These are phyloP conservation scores for Tor tambroides DNA, from an alignment of 2,113 vertebrate genomes.

Conservation along the genomic window DNA sequence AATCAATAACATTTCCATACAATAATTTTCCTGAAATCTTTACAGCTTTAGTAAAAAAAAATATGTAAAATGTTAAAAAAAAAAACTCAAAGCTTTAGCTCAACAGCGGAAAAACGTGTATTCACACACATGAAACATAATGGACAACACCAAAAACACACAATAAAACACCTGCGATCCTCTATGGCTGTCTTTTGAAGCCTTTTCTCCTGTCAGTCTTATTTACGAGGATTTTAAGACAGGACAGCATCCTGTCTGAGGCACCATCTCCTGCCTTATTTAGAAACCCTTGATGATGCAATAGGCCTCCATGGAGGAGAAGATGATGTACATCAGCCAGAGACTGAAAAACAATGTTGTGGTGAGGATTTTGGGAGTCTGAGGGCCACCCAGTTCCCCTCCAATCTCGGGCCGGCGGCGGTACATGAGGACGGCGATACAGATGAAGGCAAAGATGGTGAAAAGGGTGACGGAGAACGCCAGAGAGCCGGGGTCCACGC, in stretches of 20 bases:
- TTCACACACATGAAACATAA: conserved; percentile 10
- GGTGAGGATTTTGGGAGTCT: conserved; percentile 89
- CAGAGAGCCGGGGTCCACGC: conserved; percentile 88
- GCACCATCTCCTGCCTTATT: conserved; percentile 65
- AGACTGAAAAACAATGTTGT: conserved; percentile 90
- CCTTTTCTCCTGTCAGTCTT: neutral
- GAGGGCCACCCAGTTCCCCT: conserved; percentile 94
- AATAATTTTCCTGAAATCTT: neutral
- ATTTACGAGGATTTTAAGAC: neutral
- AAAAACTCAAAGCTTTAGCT: neutral
- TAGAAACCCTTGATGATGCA: conserved; percentile 95
- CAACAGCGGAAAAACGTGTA: neutral
- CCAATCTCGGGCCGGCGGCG: conserved; percentile 92
- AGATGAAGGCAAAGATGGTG: conserved; percentile 97
- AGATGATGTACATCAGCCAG: conserved; percentile 96
- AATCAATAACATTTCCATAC: neutral
- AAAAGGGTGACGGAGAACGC: conserved; percentile 99
- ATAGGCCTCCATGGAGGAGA: conserved; percentile 97
- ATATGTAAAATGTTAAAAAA: neutral
- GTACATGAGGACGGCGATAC: conserved; percentile 92
- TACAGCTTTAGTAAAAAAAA: neutral
- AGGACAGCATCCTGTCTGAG: neutral
- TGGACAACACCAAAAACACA: neutral
- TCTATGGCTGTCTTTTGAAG: neutral
- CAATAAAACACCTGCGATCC: neutral